Percentiles rank a stretch among this genome's conserved stretches.
phyloP scores from a whole-genome alignment of 2,113 vertebrate species.

The Menidia beryllina region DNA sequence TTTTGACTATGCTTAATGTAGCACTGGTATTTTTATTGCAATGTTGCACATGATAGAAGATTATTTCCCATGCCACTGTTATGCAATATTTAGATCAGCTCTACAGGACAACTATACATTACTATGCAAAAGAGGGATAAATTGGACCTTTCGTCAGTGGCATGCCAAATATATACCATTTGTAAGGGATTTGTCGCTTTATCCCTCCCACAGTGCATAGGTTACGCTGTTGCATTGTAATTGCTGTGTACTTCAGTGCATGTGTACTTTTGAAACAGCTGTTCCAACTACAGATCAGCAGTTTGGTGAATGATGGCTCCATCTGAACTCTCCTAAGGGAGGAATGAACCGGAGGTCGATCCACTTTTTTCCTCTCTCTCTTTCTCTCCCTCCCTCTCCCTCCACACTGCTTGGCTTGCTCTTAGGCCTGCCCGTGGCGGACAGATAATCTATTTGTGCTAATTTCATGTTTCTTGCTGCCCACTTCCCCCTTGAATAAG shows the following conservation, averaged over 20 bases:
- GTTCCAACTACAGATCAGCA: slow-evolving; percentile 76
- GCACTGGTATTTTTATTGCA: neutral
- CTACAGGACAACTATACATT: neutral
- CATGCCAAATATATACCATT: slow-evolving; percentile 11
- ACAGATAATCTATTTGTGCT: slow-evolving; percentile 87
- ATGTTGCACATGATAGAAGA: neutral
- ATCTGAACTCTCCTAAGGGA: slow-evolving; percentile 72
- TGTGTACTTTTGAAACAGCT: slow-evolving; percentile 66
- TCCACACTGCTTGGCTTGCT: slow-evolving; percentile 70
- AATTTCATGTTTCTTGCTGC: slow-evolving; percentile 81
- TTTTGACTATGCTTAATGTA: neutral
- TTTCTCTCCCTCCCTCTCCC: slow-evolving; percentile 28
- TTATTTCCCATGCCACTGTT: slow-evolving; percentile 1
- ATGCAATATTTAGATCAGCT: slow-evolving; percentile 1
- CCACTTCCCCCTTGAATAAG: slow-evolving; percentile 78
- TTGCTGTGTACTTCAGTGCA: slow-evolving; percentile 43
- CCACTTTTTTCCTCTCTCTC: slow-evolving; percentile 37
- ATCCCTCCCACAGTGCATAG: slow-evolving; percentile 27
- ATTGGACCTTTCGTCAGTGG: slow-evolving; percentile 16
- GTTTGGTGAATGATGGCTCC: slow-evolving; percentile 81
- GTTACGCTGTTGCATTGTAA: slow-evolving; percentile 49
- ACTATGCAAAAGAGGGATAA: neutral
- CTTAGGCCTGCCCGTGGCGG: slow-evolving; percentile 64
- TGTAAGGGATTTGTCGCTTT: slow-evolving; percentile 40
- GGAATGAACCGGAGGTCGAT: slow-evolving; percentile 76